phyloP scores from a whole-genome alignment of 2,888 invertebrate genomes.

The Bhutanitis thaidina region DNA sequence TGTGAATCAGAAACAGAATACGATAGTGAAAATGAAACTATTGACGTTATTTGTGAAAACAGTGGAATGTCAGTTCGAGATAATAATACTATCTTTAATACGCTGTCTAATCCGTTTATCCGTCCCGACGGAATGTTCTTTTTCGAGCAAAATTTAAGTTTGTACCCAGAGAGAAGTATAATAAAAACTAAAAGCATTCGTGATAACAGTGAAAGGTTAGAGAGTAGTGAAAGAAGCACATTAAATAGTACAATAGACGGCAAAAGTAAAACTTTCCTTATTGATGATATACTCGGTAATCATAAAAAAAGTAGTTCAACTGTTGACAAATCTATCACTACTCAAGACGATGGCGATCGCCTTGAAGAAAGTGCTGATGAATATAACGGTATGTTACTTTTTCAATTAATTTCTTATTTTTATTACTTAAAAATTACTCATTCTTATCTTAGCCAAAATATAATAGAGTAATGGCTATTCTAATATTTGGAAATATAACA shows the following conservation, averaged over 20 bases:
- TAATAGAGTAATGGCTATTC: too few species aligned
- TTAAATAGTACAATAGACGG: conserved; percentile 37
- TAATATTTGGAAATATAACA: too few species aligned
- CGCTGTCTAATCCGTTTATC: conserved; percentile 34
- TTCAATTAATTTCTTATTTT: too few species aligned
- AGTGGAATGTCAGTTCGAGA: conserved; percentile 35
- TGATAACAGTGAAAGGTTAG: conserved; percentile 36
- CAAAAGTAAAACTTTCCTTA: conserved; percentile 76
- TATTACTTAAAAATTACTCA: too few species aligned
- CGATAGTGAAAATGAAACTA: conserved; percentile 72
- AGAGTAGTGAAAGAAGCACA: conserved; percentile 37
- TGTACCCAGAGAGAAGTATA: conserved; percentile 38
- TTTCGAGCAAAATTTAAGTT: conserved; percentile 45
- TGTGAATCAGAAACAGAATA: conserved; percentile 59
- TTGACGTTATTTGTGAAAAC: conserved; percentile 71
- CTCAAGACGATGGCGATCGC: conserved; percentile 38
- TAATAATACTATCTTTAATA: conserved; percentile 30
- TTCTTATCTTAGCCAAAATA: too few species aligned
- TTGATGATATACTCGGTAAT: conserved; percentile 77
- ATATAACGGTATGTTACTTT: conserved; percentile 55
- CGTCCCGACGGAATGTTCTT: conserved; percentile 43
- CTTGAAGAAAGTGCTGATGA: conserved; percentile 66
- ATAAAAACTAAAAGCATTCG: conserved; percentile 37
- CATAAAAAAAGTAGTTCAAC: conserved; percentile 46
- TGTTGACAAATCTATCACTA: conserved; percentile 27